Evolutionary conservation across 2,888 invertebrate genomes (phyloP).

Genomic region (Epirrhoe alternata): DNA sequence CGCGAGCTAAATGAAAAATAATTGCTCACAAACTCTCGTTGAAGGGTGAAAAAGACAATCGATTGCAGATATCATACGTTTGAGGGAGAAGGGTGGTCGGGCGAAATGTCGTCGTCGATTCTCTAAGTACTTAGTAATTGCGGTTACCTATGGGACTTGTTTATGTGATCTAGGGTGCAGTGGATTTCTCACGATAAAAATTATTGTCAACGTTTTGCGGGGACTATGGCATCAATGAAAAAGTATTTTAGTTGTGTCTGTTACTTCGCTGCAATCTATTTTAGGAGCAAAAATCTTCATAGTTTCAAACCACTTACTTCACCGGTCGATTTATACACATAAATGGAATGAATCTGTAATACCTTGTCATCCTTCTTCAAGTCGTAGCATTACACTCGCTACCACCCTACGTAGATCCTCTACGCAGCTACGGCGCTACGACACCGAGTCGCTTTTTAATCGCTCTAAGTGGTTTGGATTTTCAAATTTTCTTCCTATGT

Average conservation of each 20-base stretch:
- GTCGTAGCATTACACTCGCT: conserved; percentile 32
- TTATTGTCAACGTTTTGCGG: not conserved
- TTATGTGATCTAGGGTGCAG: conserved; percentile 59
- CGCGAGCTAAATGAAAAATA: conserved; percentile 81
- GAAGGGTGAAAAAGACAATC: conserved; percentile 51
- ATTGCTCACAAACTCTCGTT: conserved; percentile 60
- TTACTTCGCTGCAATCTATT: too few relatives aligned
- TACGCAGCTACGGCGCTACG: conserved; percentile 45
- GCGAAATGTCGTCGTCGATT: conserved; percentile 30
- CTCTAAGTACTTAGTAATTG: conserved; percentile 47
- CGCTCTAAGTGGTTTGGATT: conserved; percentile 79
- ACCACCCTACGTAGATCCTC: conserved; percentile 53
- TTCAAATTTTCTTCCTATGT: conserved; percentile 69
- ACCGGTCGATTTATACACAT: not conserved
- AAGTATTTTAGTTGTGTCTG: too few relatives aligned
- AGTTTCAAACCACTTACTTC: too few relatives aligned
- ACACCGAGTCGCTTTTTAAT: conserved; percentile 70
- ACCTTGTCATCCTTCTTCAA: conserved; percentile 11
- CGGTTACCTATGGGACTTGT: conserved; percentile 60
- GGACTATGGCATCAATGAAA: too few relatives aligned
- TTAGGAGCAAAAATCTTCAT: too few relatives aligned
- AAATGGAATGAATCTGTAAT: not conserved
- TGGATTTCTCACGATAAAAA: conserved; percentile 55
- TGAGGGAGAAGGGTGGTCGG: conserved; percentile 38
- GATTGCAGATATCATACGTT: conserved; percentile 42